Evolutionary conservation across 2,113 vertebrate species (phyloP).

Genomic region (Hippocampus mohnikei): DNA sequence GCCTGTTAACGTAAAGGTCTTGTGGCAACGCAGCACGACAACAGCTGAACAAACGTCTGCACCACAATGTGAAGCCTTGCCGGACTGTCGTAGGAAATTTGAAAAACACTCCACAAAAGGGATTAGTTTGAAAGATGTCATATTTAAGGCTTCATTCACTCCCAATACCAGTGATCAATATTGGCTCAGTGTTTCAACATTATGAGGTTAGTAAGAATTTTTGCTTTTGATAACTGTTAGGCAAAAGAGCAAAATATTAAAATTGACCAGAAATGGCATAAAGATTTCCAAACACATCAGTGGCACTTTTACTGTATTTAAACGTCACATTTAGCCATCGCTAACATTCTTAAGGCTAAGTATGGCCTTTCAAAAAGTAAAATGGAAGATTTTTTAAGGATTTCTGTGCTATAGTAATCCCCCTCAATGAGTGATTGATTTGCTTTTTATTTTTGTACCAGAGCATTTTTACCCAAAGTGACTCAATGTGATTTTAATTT

Average conservation of each 20-base stretch:
- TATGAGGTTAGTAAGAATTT: too few species aligned
- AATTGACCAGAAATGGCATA: background rate
- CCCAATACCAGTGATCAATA: background rate
- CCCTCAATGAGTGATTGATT: background rate
- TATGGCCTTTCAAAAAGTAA: background rate
- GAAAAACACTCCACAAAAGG: background rate
- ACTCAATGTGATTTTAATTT: background rate
- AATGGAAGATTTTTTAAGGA: background rate
- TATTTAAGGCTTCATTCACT: background rate
- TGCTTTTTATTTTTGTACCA: background rate
- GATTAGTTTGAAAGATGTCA: background rate
- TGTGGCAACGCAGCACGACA: background rate
- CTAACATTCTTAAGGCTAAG: background rate
- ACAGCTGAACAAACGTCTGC: background rate
- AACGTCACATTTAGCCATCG: background rate
- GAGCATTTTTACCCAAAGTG: background rate
- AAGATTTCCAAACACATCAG: background rate
- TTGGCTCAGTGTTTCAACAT: background rate
- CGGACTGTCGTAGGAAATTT: background rate
- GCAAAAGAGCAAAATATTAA: background rate
- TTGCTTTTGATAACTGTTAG: too few species aligned
- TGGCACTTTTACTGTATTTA: too few species aligned
- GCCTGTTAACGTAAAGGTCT: background rate
- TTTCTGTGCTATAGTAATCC: background rate
- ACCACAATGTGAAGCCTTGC: background rate